These are phyloP conservation scores for Drosophila takahashii DNA, from an alignment of 1,140 invertebrate genomes.

Conservation along the genomic window DNA sequence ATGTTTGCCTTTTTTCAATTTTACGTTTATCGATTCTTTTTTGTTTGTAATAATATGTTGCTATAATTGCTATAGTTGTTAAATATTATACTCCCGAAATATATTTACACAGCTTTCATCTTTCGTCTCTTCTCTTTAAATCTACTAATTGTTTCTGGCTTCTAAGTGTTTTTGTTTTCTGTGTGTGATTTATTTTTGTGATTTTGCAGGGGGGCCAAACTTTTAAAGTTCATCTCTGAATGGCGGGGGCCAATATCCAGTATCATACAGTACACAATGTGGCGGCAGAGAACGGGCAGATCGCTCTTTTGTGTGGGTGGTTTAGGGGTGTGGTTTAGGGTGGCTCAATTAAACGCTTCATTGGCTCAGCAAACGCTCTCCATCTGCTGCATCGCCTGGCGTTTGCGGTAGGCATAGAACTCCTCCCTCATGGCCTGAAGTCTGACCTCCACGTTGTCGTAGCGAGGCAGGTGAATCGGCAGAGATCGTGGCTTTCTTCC, in stretches of 20 bases:
- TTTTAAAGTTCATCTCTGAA: conserved; percentile 54
- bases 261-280: conserved; percentile 7
- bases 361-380: conserved; percentile 90
- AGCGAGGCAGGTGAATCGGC: conserved; percentile 86
- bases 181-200: conserved; percentile 2
- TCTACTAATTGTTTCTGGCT: conserved; percentile 56
- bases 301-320: conserved; percentile 12
- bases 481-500: conserved; percentile 59
- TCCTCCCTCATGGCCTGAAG: conserved; percentile 98
- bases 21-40: conserved; percentile 49
- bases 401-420: conserved; percentile 95
- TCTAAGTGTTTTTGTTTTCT: conserved; percentile 15
- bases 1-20: conserved; percentile 47
- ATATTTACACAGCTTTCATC: conserved; percentile 34
- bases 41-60: conserved; percentile 63
- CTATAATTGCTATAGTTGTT: conserved; percentile 80
- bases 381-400: conserved; percentile 89
- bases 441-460: conserved; percentile 94
- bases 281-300: no score
- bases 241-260: conserved; percentile 25
- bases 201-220: conserved; percentile 49
- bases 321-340: neutral
- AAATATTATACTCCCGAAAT: conserved; percentile 60
- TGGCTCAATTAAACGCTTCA: conserved; percentile 25
- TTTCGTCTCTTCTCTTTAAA: conserved; percentile 30